phyloP scores from a whole-genome alignment of 2,113 vertebrate genomes.

The Tenrec ecaudatus region DNA sequence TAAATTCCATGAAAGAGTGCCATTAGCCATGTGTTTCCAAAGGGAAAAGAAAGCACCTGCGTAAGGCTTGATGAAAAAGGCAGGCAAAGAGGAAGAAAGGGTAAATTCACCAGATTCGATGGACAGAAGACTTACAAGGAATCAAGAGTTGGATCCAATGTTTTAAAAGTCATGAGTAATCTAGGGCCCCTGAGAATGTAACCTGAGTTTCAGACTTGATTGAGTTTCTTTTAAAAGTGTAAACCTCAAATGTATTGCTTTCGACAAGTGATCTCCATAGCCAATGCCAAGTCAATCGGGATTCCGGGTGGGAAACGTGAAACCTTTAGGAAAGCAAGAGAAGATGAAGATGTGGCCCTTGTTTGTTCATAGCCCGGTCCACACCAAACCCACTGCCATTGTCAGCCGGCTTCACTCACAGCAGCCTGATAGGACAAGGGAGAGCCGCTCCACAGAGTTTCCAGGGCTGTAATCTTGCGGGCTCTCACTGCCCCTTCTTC shows the following conservation, averaged over 20 bases:
- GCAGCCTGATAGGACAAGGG: background rate
- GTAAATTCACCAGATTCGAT: background rate
- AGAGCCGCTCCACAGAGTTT: background rate
- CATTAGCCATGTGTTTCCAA: conserved; percentile 26
- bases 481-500: no score
- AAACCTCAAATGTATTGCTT: background rate
- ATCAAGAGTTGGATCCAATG: background rate
- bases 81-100: background rate
- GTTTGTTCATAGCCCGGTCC: background rate
- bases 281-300: background rate
- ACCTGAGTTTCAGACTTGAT: conserved; percentile 42
- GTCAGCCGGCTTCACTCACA: no score
- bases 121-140: conserved; percentile 16
- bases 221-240: background rate
- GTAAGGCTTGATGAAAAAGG: background rate
- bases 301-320: background rate
- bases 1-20: conserved; percentile 3
- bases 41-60: background rate
- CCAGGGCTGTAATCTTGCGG: background rate
- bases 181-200: conserved; percentile 21
- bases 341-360: background rate
- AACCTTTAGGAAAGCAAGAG: conserved; percentile 38
- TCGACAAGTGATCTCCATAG: background rate
- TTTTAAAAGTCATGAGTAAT: background rate
- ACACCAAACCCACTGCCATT: background rate